Conservation (phyloP, 2,113 vertebrate species). For the Cairina moschata region DNA sequence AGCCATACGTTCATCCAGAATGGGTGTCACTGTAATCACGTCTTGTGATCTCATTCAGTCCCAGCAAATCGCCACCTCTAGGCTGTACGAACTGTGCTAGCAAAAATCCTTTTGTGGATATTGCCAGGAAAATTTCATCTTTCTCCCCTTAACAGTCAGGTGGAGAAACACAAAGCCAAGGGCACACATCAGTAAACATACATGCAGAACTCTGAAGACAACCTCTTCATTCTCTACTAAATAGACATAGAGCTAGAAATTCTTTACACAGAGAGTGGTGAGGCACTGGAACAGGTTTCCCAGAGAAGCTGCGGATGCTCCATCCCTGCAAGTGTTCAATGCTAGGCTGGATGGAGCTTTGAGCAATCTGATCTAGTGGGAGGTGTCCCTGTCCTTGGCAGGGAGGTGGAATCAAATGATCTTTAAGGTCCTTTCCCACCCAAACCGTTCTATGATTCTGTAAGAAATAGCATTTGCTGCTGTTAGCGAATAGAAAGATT, state of each 20-base stretch:
- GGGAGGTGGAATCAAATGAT: too few species aligned
- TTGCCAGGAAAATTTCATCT: background rate
- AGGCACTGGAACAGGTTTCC: too few species aligned
- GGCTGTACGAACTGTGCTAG: background rate
- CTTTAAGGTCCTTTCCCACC: too few species aligned
- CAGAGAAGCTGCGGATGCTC: too few species aligned
- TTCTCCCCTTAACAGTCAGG: background rate
- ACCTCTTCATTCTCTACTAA: background rate
- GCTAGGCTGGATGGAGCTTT: too few species aligned
- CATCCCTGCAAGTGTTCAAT: too few species aligned
- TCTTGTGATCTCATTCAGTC: background rate
- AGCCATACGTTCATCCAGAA: background rate
- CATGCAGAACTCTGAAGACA: background rate
- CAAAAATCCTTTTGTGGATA: background rate
- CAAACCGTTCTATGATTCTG: too few species aligned
- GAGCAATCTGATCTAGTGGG: too few species aligned
- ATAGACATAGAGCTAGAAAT: background rate
- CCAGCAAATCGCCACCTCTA: background rate
- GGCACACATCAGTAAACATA: background rate
- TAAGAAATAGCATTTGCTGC: background rate
- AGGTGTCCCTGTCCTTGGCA: too few species aligned
- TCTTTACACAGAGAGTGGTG: too few species aligned
- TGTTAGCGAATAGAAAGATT: background rate
- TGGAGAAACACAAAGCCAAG: background rate
- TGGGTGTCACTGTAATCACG: background rate